Conservation (phyloP, 2,888 invertebrate genomes). For the Drosophila stalkeri region DNA sequence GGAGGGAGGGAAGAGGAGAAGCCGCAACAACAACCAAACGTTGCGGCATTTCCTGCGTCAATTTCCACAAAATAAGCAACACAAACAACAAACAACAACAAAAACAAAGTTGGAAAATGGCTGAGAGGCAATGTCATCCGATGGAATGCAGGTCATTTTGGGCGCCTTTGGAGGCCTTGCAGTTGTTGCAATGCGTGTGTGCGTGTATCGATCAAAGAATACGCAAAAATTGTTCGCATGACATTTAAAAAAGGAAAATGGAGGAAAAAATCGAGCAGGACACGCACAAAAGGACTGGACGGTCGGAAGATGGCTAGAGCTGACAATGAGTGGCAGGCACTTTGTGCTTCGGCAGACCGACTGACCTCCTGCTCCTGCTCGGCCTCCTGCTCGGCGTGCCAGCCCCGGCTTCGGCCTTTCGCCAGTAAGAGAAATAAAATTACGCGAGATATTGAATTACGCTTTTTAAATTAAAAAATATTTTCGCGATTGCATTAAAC, state of each 20-base stretch:
- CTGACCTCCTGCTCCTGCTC: conserved; percentile 22
- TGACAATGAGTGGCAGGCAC: conserved; percentile 73
- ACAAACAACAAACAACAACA: conserved; percentile 1
- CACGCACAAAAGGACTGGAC: conserved; percentile 31
- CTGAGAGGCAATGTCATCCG: conserved; percentile 35
- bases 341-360: conserved; percentile 52
- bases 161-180: conserved; percentile 41
- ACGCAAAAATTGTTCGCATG: conserved; percentile 46
- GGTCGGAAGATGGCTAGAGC: neutral
- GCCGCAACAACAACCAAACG: conserved; percentile 23
- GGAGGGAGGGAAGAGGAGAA: conserved; percentile 1
- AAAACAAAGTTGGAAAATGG: conserved; percentile 7
- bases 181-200: conserved; percentile 7
- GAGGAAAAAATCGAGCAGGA: conserved; percentile 51
- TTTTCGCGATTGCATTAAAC: conserved; percentile 77
- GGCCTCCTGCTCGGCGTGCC: neutral
- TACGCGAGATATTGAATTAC: conserved; percentile 78
- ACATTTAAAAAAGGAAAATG: conserved; percentile 39
- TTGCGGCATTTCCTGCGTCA: conserved; percentile 76
- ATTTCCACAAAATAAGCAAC: conserved; percentile 62
- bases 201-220: conserved; percentile 41
- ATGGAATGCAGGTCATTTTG: conserved; percentile 61
- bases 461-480: conserved; percentile 77
- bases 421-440: conserved; percentile 70
- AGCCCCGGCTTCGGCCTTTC: neutral